Evolutionary conservation across 2,888 invertebrate species (phyloP).

Genomic region (Gari tellinella): DNA sequence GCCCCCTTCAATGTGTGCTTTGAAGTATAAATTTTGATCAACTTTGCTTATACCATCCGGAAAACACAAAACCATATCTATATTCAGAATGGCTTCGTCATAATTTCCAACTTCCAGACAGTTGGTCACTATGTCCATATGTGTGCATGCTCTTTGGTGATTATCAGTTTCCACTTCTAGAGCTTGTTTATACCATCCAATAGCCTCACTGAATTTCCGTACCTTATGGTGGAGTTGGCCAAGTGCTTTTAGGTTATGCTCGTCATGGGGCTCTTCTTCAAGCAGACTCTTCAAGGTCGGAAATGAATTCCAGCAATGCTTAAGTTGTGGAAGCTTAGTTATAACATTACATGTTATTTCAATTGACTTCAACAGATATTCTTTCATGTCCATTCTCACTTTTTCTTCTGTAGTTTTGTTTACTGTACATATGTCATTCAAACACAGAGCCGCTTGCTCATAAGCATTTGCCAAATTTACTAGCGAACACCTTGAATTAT

Average conservation of each 20-base stretch:
- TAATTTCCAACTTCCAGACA: conserved; percentile 6
- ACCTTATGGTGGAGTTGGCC: conserved; percentile 23
- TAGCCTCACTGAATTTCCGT: conserved; percentile 20
- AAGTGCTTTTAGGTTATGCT: conserved; percentile 18
- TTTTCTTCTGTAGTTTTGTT: conserved; percentile 1
- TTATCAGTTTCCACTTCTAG: conserved; percentile 9
- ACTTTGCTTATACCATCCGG: conserved; percentile 6
- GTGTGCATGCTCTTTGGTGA: conserved; percentile 3
- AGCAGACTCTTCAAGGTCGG: conserved; percentile 24
- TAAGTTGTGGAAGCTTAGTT: conserved; percentile 19
- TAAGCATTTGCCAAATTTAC: conserved; percentile 32
- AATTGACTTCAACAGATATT: conserved; percentile 24
- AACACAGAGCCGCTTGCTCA: conserved; percentile 41
- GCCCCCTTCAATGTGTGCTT: conserved; percentile 31
- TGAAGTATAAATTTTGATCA: conserved; percentile 15
- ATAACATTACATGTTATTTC: conserved; percentile 27
- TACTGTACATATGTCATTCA: conserved; percentile 10
- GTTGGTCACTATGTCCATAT: conserved; percentile 15
- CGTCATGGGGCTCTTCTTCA: conserved; percentile 4
- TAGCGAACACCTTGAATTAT: conserved; percentile 10
- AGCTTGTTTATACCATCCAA: conserved; percentile 13
- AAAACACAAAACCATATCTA: conserved; percentile 32
- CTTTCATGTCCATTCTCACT: conserved; percentile 15
- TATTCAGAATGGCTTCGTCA: conserved; percentile 30
- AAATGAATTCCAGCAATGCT: conserved; percentile 29